These are phyloP conservation scores for Crotophaga sulcirostris DNA, from an alignment of 2,113 vertebrate genomes.

Conservation along the genomic window DNA sequence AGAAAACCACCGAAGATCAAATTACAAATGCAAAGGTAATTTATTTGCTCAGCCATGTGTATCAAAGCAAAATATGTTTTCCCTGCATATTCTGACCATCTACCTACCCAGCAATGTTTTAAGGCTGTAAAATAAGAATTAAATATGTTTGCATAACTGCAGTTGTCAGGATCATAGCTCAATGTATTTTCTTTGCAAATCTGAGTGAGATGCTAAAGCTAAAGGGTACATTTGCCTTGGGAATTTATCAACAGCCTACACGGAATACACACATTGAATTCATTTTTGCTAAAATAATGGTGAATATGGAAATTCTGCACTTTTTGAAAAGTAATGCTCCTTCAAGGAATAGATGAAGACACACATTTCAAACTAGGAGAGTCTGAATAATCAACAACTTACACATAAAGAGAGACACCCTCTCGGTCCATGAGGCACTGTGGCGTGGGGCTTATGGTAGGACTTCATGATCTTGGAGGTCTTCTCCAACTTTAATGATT, in stretches of 20 bases:
- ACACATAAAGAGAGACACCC: background rate
- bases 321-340: background rate
- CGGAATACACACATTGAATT: background rate
- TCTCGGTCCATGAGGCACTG: background rate
- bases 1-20: background rate
- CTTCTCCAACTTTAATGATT: too few relatives aligned
- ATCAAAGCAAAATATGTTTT: constrained; percentile 26
- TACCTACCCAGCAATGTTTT: background rate
- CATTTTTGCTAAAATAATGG: background rate
- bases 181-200: background rate
- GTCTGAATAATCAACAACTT: background rate
- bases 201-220: background rate
- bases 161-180: background rate
- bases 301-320: background rate
- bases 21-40: background rate
- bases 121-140: background rate
- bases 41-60: constrained; percentile 10
- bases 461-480: too few relatives aligned
- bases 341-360: background rate
- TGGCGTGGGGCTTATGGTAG: too few relatives aligned
- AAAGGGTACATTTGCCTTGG: background rate
- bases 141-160: constrained; percentile 5
- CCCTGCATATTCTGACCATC: background rate
- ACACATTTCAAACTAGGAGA: background rate
- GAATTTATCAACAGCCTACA: background rate